These are phyloP conservation scores for Cantharis nigra DNA, from an alignment of 2,888 invertebrate species.

Conservation along the genomic window DNA sequence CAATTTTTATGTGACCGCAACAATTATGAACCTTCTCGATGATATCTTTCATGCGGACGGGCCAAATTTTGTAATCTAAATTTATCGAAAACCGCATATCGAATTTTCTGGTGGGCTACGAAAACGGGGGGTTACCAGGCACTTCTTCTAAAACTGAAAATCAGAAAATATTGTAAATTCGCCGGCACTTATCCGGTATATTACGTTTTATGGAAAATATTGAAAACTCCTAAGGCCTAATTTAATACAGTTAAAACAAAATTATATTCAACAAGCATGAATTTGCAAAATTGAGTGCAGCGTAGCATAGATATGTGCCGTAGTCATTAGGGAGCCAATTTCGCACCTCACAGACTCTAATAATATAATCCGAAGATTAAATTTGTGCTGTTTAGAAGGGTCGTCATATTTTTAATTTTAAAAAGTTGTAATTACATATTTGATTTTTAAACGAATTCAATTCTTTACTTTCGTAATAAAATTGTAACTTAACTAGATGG, in stretches of 20 bases:
- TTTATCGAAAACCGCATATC: not conserved
- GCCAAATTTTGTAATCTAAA: not conserved
- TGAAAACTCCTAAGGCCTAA: not conserved
- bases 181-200: not conserved
- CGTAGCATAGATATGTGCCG: slow-evolving; percentile 29
- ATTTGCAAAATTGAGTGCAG: slow-evolving; percentile 30
- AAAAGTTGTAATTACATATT: not conserved
- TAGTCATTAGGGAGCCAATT: slow-evolving; percentile 48
- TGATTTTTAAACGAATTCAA: not conserved
- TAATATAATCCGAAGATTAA: slow-evolving; percentile 43
- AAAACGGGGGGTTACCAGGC: not conserved
- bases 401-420: slow-evolving; percentile 20
- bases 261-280: slow-evolving; percentile 17
- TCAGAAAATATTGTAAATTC: not conserved
- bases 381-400: slow-evolving; percentile 24
- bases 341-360: slow-evolving; percentile 51
- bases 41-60: too few species aligned
- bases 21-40: not conserved
- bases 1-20: not conserved
- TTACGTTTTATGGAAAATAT: not conserved
- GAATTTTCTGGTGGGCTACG: not conserved
- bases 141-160: too few species aligned
- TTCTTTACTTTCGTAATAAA: not conserved
- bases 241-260: slow-evolving; percentile 6
- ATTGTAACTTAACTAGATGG: slow-evolving; percentile 19